Base-by-base conservation (phyloP, 1,140 invertebrate genomes). In the Papilio aristodemus region DNA sequence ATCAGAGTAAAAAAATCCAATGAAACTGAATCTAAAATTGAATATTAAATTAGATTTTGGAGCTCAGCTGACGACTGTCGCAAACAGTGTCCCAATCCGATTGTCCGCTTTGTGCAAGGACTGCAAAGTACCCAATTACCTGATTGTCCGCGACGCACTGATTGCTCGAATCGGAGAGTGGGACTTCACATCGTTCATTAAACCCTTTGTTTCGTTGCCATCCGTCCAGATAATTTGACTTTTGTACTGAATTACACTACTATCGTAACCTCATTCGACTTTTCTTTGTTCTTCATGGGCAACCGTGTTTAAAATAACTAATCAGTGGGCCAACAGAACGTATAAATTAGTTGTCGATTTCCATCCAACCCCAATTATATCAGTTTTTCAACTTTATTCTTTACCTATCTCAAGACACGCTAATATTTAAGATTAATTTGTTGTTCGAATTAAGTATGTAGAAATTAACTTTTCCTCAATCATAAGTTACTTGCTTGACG, bases 101-200 rank as follows among this genome's bases (percentile, higher is more conserved):
- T 50, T 19, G 43, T 50, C 43, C 43, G 17, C 43, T 50, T 50
- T 22, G 43, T 32, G 27, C n/a, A n/a, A 22, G 17, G 17, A 50
- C 43, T 50, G 17, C 43, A 50, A 50, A 50, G 41, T 43, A 19
- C 43, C 43, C 14, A 50, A 50, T 50, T 50, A 46, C 17, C 9
- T 10, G 17, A 50, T 50, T 50, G 43, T 19, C 0, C 41, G n/a
- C 43, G 17, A 19, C 43, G 41, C 13, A 8, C 6, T 50, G 43
- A 50, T 50, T 50, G 43, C 43, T 19, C 7, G 41, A 19, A n/a
- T 14, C 27, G 2, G 27, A 32, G 27, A 32, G 27, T 6, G 2
- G 27, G 2, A 14, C 14, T 14, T 43, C 41, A 22, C 43, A 19
- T 19, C 17, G 43, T 50, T 50, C 43, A 50, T 50, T 8, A 50